These are phyloP conservation scores for Oscheius sp. DNA, from an alignment of 1,140 invertebrate genomes.

Conservation along the genomic window DNA sequence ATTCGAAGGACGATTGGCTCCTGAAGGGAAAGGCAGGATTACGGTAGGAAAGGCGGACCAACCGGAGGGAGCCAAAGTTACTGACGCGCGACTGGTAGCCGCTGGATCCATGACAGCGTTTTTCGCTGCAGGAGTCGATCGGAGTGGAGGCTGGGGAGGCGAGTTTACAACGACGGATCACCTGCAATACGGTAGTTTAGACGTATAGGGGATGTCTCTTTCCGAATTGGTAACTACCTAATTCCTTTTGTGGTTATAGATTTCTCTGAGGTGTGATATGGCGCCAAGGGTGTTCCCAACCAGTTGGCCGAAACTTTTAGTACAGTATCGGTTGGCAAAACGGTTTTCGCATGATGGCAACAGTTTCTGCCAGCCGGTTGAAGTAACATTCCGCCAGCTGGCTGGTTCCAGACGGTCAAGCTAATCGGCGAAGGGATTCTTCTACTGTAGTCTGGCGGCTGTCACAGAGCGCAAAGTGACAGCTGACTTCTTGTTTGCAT, in stretches of 20 bases:
- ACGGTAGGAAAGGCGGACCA: not conserved
- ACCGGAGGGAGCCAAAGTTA: constrained; percentile 24
- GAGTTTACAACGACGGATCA: not conserved
- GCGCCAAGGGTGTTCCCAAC: no score
- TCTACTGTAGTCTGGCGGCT: no score
- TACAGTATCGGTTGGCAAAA: no score
- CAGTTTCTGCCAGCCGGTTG: no score
- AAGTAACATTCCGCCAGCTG: no score
- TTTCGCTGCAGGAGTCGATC: not conserved
- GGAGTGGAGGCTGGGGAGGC: not conserved
- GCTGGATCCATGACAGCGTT: constrained; percentile 6
- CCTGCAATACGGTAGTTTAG: not conserved
- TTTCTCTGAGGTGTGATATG: not conserved
- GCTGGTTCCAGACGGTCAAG: no score
- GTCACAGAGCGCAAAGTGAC: no score
- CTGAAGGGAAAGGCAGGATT: constrained; percentile 7
- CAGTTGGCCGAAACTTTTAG: no score
- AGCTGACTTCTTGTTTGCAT: no score
- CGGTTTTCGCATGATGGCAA: no score
- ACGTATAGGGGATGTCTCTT: not conserved
- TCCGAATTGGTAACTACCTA: not conserved
- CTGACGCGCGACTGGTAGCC: constrained; percentile 29
- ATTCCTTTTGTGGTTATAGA: not conserved
- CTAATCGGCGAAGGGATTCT: no score
- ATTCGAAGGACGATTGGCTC: constrained; percentile 28